phyloP scores from a whole-genome alignment of 2,113 vertebrate genomes.

The Bombycilla garrulus region DNA sequence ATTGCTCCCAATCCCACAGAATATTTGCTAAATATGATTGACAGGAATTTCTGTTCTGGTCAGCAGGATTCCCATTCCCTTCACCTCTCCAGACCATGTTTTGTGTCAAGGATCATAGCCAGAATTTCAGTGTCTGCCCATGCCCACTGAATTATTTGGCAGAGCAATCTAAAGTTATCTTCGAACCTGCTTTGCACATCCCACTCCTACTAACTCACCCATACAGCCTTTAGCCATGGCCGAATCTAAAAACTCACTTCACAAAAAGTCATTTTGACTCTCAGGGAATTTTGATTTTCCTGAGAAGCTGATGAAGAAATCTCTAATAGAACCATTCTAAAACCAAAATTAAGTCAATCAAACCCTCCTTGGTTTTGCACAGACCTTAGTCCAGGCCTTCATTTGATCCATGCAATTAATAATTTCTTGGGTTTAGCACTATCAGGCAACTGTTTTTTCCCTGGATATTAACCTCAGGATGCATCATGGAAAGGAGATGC shows the following conservation, averaged over 20 bases:
- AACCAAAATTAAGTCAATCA: background rate
- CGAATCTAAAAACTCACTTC: background rate
- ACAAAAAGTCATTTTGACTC: background rate
- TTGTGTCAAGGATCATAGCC: background rate
- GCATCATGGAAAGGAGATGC: background rate
- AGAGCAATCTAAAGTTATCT: background rate
- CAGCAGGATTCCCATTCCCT: constrained; percentile 7
- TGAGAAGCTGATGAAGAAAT: background rate
- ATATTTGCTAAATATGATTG: background rate
- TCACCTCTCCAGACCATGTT: background rate
- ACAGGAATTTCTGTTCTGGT: background rate
- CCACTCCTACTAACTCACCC: background rate
- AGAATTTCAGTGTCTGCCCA: background rate
- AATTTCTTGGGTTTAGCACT: background rate
- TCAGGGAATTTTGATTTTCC: background rate
- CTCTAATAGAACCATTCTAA: background rate
- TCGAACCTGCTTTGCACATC: background rate
- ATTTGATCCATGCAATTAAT: background rate
- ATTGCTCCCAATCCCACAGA: background rate
- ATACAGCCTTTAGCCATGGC: background rate
- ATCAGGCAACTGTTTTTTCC: background rate
- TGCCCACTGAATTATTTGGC: background rate
- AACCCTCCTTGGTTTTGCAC: background rate
- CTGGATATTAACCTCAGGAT: background rate
- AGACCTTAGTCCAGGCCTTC: background rate